phyloP scores from a whole-genome alignment of 2,888 invertebrate species.

The Melieria crassipennis region DNA sequence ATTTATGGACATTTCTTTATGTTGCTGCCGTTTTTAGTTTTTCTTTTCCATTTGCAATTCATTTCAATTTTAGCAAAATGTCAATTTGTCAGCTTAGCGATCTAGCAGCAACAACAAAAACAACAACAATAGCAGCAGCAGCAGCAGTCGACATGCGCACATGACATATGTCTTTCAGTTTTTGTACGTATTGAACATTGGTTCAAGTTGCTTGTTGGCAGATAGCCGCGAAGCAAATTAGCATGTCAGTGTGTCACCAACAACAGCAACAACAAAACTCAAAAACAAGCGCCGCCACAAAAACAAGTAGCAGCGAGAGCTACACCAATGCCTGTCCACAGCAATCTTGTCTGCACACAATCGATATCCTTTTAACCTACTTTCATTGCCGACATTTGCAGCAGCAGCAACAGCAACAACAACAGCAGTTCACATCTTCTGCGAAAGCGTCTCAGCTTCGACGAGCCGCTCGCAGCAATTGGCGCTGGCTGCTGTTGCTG shows the following conservation, averaged over 20 bases:
- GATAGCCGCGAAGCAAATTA: constrained; percentile 23
- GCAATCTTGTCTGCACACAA: neutral
- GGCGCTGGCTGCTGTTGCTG: constrained; percentile 6
- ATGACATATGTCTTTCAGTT: constrained; percentile 27
- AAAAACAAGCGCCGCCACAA: neutral
- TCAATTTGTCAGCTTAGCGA: constrained; percentile 37
- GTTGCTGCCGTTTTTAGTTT: neutral
- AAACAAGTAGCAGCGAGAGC: neutral
- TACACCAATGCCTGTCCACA: neutral
- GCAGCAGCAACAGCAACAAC: neutral
- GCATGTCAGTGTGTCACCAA: constrained; percentile 39
- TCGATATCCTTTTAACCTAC: constrained; percentile 39
- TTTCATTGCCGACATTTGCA: constrained; percentile 17
- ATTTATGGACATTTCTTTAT: no score
- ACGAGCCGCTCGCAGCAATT: neutral
- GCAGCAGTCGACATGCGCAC: constrained; percentile 20
- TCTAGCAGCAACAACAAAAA: constrained; percentile 13
- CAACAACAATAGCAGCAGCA: neutral
- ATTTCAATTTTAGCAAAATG: constrained; percentile 32
- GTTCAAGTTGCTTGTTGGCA: neutral
- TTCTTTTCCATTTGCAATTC: constrained; percentile 29
- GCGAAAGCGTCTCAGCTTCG: neutral
- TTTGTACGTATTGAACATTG: neutral
- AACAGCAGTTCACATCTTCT: neutral
- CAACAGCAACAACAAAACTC: constrained; percentile 30